Conservation (phyloP, 2,888 invertebrate species). For the Meliscaeva auricollis region DNA sequence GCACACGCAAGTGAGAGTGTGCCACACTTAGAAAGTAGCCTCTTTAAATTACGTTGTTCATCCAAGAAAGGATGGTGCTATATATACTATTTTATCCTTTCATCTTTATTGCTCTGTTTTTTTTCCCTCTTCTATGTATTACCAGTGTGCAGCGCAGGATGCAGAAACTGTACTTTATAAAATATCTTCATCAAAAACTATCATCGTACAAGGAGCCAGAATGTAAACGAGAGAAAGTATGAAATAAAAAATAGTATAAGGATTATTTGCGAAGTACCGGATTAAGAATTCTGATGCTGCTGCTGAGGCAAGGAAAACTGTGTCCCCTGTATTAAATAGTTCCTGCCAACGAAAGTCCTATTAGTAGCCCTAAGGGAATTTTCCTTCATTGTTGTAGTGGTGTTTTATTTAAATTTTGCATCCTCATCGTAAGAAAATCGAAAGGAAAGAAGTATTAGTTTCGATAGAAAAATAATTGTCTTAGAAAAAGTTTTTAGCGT, state of each 20-base stretch:
- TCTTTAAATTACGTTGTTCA: conserved; percentile 20
- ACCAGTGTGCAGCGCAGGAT: conserved; percentile 33
- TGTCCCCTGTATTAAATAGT: conserved; percentile 48
- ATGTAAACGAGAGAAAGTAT: conserved; percentile 37
- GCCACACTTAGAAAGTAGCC: conserved; percentile 25
- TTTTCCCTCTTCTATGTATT: background rate
- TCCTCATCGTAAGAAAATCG: conserved; percentile 27
- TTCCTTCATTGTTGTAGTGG: background rate
- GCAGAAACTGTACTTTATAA: conserved; percentile 35
- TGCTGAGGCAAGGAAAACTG: conserved; percentile 28
- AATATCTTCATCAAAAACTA: conserved; percentile 66
- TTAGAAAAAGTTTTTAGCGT: conserved; percentile 5
- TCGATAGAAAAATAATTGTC: conserved; percentile 47
- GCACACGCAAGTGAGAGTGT: conserved; percentile 21
- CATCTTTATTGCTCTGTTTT: conserved; percentile 55
- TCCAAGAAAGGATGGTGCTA: conserved; percentile 7
- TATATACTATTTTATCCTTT: conserved; percentile 52
- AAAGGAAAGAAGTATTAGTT: conserved; percentile 29
- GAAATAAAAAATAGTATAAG: conserved; percentile 39
- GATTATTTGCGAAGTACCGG: conserved; percentile 61
- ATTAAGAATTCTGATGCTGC: conserved; percentile 55
- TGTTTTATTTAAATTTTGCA: conserved; percentile 52
- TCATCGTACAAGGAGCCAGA: conserved; percentile 41
- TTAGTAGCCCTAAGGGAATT: conserved; percentile 6
- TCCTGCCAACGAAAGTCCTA: conserved; percentile 15